phyloP scores from a whole-genome alignment of 1,140 invertebrate genomes.

The Tetragonula clypearis region DNA sequence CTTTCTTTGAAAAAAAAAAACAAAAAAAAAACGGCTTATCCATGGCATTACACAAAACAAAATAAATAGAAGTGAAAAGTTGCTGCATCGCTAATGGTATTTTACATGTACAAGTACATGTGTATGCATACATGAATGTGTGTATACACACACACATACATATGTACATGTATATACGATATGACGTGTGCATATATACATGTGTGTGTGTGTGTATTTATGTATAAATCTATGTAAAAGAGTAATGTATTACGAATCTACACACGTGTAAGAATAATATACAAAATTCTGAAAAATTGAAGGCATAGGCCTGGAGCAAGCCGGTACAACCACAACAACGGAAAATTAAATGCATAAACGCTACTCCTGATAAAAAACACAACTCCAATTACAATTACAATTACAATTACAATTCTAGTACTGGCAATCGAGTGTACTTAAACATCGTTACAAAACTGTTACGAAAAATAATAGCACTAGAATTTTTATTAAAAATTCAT shows the following conservation, averaged over 20 bases:
- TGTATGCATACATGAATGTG: background rate
- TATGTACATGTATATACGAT: too few species aligned
- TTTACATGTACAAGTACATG: background rate
- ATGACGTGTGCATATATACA: background rate
- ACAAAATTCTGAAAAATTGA: constrained; percentile 30
- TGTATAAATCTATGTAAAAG: background rate
- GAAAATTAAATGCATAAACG: constrained; percentile 60
- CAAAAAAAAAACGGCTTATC: constrained; percentile 55
- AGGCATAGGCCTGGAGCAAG: constrained; percentile 79
- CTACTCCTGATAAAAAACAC: constrained; percentile 64
- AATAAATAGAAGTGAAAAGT: background rate
- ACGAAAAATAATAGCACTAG: background rate
- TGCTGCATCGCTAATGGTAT: background rate
- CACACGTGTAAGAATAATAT: constrained; percentile 19
- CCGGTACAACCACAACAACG: constrained; percentile 80
- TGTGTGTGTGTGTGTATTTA: background rate
- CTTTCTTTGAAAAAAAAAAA: constrained; percentile 24
- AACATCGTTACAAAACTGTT: background rate
- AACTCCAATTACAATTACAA: constrained; percentile 74
- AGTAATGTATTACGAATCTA: background rate
- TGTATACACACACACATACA: too few species aligned
- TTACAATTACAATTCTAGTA: constrained; percentile 73
- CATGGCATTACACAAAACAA: constrained; percentile 59
- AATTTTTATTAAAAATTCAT: background rate
- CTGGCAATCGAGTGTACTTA: constrained; percentile 74